A percentile compares a stretch with the other conserved stretches of the same genome.
Evolutionary conservation across 2,888 invertebrate species (phyloP).

Genomic region (Sarcophaga rosellei): DNA sequence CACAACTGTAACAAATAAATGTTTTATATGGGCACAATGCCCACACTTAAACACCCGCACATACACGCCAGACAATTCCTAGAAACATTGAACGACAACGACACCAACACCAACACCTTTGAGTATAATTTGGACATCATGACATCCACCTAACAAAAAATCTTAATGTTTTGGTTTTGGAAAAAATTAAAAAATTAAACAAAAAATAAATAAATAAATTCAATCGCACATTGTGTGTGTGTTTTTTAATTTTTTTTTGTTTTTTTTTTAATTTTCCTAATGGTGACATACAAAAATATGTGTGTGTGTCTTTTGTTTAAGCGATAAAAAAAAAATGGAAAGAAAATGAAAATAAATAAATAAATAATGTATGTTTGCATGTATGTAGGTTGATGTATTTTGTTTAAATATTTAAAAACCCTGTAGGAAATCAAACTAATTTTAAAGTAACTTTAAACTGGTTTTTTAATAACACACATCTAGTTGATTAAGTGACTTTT

Average conservation of each 20-base stretch:
- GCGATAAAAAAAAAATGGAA: neutral
- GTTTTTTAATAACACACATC: too few species aligned
- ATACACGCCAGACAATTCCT: neutral
- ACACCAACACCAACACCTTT: constrained; percentile 1
- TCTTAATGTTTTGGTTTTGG: constrained; percentile 4
- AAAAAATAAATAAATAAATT: constrained; percentile 25
- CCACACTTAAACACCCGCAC: neutral
- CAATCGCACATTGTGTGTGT: neutral
- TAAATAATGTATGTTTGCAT: neutral
- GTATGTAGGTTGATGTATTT: too few species aligned
- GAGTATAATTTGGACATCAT: constrained; percentile 17
- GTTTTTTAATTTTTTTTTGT: too few species aligned
- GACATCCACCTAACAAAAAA: constrained; percentile 26
- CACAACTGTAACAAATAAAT: constrained; percentile 13
- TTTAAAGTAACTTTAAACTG: too few species aligned
- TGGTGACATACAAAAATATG: constrained; percentile 43
- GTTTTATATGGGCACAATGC: neutral
- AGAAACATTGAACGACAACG: constrained; percentile 11
- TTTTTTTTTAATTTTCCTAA: neutral
- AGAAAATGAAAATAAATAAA: constrained; percentile 3
- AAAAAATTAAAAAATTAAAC: constrained; percentile 11
- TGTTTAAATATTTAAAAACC: too few species aligned
- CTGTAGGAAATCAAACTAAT: too few species aligned
- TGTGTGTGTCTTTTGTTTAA: neutral
- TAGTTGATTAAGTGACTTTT: too few species aligned